Base-by-base conservation (phyloP, 2,113 vertebrate species). In the Onychostruthus taczanowskii region DNA sequence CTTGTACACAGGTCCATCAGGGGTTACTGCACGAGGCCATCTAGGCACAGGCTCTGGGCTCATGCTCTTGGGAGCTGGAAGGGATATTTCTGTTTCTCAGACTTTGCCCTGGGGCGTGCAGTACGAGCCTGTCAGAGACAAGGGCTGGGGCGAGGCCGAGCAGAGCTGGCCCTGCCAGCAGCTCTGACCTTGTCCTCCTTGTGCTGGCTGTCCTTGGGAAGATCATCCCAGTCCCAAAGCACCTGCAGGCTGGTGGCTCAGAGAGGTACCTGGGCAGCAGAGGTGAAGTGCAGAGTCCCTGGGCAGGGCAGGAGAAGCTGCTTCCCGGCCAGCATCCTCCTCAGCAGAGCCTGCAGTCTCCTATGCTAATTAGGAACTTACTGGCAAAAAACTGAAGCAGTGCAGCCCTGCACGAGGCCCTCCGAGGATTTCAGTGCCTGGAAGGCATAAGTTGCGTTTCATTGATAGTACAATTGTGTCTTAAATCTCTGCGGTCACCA, bases 381-480 rank as follows among this genome's bases (percentile, higher is more conserved):
- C 28, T 43, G 82, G 85, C 75, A 39, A 69, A 64, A 90, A 85
- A 31, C 75, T 20, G 70, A 78, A 83, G 75, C 75, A 2, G 55
- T 8, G 59, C 68, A 68, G 78, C 66, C 66, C 78, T 15, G 78
- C 80, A 44, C 3, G 3, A 83, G 75, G 75, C 26, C 39, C 90
- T 95, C 92, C 24, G 14, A 84, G 95, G 95, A 85, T 88, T 91
- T 75, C 27, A 88, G 74, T 69, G 90, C 92, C 92, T 88, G 72
- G 72, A 95, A 92, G 94, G 89, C 87, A 89, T 58, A 84, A 90
- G 82, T 90, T 94, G 90, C 88, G 50, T 92, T 94, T 93, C 88
- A 86, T 55, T 96, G 94, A 90, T 85, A 96, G 79, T 56, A 94
- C 79, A 91, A 80, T 80, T 76, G 92, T 41, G 79, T 73, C 82